phyloP scores from a whole-genome alignment of 2,888 invertebrate species.

The Himalopsyche japonica region DNA sequence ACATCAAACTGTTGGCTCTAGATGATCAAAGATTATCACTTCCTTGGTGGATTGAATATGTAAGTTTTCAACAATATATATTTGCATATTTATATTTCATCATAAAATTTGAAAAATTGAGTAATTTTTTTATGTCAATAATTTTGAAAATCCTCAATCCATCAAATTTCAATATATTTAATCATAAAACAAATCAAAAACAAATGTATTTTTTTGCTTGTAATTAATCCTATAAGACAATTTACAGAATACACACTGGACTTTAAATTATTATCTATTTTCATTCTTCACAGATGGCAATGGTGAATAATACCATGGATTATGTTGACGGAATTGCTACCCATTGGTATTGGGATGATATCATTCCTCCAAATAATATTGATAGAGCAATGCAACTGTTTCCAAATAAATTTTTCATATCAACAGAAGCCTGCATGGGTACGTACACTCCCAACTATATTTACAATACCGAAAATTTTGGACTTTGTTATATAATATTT shows the following conservation, averaged over 20 bases:
- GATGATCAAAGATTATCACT: constrained; percentile 75
- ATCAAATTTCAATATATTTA: too few species aligned
- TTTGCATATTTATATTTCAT: not conserved
- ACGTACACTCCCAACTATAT: constrained; percentile 33
- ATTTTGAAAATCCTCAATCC: too few species aligned
- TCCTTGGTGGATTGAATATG: constrained; percentile 67
- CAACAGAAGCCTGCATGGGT: constrained; percentile 82
- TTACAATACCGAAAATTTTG: too few species aligned
- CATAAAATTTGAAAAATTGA: not conserved
- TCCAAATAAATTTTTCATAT: constrained; percentile 73
- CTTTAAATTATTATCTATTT: constrained; percentile 65
- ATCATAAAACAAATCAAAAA: too few species aligned
- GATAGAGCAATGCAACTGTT: constrained; percentile 62
- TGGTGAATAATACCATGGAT: constrained; percentile 56
- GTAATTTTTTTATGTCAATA: too few species aligned
- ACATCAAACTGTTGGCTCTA: constrained; percentile 71
- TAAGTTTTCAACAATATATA: constrained; percentile 48
- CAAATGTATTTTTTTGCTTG: too few species aligned
- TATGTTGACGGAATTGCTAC: constrained; percentile 76
- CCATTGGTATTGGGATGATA: constrained; percentile 80
- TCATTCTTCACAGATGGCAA: constrained; percentile 60
- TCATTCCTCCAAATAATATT: constrained; percentile 62
- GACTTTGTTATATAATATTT: too few species aligned
- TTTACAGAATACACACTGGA: too few species aligned
- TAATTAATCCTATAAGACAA: too few species aligned